A percentile compares a stretch with the other conserved stretches of the same genome.
phyloP scores from a whole-genome alignment of 2,113 vertebrate genomes.

The Nettapus auritus region DNA sequence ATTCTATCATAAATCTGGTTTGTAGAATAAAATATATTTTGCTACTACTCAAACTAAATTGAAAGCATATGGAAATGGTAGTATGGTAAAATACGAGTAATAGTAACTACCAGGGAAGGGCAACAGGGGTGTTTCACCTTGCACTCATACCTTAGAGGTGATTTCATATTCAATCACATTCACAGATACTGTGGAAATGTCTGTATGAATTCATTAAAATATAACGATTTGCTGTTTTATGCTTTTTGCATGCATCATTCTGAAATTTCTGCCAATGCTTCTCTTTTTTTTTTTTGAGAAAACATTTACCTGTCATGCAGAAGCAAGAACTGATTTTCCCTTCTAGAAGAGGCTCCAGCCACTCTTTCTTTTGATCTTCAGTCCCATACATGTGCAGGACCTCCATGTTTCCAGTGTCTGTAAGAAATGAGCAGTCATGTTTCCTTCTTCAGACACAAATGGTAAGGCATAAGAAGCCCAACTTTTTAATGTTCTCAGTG shows the following conservation, averaged over 20 bases:
- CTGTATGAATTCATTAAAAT: background rate
- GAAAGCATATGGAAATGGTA: background rate
- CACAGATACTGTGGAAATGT: background rate
- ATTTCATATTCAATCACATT: background rate
- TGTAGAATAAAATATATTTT: background rate
- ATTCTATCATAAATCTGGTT: background rate
- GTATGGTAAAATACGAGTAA: background rate
- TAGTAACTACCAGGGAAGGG: background rate
- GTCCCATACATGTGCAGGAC: constrained; percentile 91
- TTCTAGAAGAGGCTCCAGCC: constrained; percentile 91
- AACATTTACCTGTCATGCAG: constrained; percentile 92
- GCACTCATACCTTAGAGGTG: background rate
- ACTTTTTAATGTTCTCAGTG: background rate
- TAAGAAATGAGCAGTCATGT: background rate
- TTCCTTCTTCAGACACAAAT: background rate
- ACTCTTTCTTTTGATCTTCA: constrained; percentile 88
- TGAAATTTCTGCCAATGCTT: background rate
- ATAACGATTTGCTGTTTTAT: background rate
- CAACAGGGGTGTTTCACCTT: background rate
- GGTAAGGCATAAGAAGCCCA: background rate
- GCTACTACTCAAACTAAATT: background rate
- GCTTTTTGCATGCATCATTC: background rate
- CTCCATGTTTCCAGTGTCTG: constrained; percentile 97
- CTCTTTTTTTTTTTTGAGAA: background rate
- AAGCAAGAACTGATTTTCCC: constrained; percentile 92